These are phyloP conservation scores for Clunio marinus DNA, from an alignment of 2,888 invertebrate genomes.

Conservation along the genomic window DNA sequence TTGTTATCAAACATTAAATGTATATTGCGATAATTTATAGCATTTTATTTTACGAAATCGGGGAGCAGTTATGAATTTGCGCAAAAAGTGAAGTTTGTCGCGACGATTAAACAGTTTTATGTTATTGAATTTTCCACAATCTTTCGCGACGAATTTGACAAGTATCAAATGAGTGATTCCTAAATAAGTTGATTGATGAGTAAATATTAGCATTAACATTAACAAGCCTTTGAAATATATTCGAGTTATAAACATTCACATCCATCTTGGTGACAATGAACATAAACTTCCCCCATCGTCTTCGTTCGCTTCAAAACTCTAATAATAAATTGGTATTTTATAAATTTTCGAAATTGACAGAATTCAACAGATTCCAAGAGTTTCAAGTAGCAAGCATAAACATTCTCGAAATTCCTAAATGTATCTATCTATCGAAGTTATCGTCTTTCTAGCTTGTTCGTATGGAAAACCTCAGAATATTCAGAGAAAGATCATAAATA, in stretches of 20 bases:
- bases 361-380: neutral
- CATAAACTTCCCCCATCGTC: too few species aligned
- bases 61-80: neutral
- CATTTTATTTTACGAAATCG: neutral
- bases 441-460: too few species aligned
- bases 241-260: neutral
- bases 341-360: neutral
- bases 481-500: constrained; percentile 5
- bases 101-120: neutral
- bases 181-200: neutral
- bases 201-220: neutral
- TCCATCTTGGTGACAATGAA: neutral
- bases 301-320: too few species aligned
- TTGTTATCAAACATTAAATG: constrained; percentile 8
- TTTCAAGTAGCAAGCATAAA: neutral
- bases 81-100: constrained; percentile 2
- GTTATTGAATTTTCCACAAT: too few species aligned
- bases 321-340: too few species aligned
- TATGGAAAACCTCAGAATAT: too few species aligned
- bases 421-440: too few species aligned
- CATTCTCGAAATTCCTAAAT: neutral
- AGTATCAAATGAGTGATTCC: neutral
- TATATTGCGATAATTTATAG: constrained; percentile 15
- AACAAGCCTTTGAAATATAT: too few species aligned
- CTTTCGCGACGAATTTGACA: neutral